phyloP scores from a whole-genome alignment of 2,113 vertebrate genomes.

The Cygnus atratus region DNA sequence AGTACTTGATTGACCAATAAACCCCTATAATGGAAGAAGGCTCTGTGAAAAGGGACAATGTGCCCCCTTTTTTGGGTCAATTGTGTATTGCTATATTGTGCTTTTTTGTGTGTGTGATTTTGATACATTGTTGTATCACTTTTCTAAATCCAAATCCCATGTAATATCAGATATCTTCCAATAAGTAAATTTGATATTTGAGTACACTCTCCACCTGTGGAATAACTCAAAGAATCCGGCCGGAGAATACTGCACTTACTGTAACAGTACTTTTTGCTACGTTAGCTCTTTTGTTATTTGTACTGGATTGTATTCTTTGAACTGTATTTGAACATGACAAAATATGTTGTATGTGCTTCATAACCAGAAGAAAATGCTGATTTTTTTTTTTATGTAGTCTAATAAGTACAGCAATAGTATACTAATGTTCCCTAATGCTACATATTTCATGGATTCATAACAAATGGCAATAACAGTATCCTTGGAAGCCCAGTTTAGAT shows the following conservation, averaged over 20 bases:
- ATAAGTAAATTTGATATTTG: not conserved
- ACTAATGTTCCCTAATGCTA: not conserved
- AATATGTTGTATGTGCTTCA: not conserved
- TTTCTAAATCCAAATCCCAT: not conserved
- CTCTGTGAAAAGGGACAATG: not conserved
- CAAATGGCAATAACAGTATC: not conserved
- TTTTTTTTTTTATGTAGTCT: not conserved
- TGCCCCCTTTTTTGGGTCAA: not conserved
- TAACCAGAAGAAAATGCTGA: not conserved
- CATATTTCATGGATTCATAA: not conserved
- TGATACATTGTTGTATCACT: not conserved
- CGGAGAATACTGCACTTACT: not conserved
- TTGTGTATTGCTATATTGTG: not conserved
- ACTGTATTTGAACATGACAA: not conserved
- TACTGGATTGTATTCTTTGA: not conserved
- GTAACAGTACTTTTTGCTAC: not conserved
- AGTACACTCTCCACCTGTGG: not conserved
- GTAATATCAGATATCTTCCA: not conserved
- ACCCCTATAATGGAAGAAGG: not conserved
- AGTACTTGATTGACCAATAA: not conserved
- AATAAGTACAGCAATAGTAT: not conserved
- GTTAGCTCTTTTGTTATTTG: not conserved
- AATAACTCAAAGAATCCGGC: not conserved
- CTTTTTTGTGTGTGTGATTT: not conserved
- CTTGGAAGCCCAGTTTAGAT: not conserved